Percentiles rank a stretch among this genome's conserved stretches.
phyloP scores from a whole-genome alignment of 2,113 vertebrate genomes.

The Phaethon lepturus region DNA sequence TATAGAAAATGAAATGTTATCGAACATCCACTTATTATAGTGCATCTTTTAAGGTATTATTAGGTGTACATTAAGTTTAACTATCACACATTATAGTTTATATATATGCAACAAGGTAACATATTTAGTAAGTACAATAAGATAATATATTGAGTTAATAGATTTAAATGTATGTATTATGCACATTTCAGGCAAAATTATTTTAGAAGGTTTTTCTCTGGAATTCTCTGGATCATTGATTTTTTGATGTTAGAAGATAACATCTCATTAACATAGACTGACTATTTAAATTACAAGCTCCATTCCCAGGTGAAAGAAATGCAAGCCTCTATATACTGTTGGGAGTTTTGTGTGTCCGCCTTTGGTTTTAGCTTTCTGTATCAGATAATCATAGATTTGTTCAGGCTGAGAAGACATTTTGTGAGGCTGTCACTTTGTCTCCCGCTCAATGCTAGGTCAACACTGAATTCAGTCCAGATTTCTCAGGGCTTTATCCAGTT shows the following conservation, averaged over 20 bases:
- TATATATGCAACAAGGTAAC: background rate
- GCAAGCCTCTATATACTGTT: background rate
- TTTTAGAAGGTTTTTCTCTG: background rate
- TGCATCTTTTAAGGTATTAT: background rate
- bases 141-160: background rate
- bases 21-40: background rate
- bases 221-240: background rate
- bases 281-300: background rate
- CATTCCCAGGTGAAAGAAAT: background rate
- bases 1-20: background rate
- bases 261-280: background rate
- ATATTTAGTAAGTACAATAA: background rate
- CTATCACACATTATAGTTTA: background rate
- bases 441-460: fast-evolving
- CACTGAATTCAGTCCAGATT: background rate
- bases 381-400: background rate
- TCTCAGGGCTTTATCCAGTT: background rate
- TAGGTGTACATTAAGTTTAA: background rate
- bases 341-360: background rate
- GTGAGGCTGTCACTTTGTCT: background rate
- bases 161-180: background rate
- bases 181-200: background rate
- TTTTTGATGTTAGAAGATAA: background rate
- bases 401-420: background rate
- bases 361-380: background rate